Conservation (phyloP, 2,113 vertebrate species). For the Apistogramma diplotaenia region DNA sequence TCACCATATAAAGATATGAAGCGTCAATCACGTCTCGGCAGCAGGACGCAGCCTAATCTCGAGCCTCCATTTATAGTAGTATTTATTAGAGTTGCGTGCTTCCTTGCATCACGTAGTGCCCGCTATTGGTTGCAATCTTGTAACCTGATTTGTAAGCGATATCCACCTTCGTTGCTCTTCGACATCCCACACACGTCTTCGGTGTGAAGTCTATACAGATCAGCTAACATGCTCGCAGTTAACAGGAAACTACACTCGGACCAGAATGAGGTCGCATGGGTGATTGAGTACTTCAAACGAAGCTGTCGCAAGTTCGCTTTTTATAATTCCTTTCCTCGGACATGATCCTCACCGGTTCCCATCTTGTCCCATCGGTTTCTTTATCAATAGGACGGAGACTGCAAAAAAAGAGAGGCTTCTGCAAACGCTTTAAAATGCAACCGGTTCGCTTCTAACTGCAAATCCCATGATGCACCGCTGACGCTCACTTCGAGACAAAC, state of each 20-base stretch:
- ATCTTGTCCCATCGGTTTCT: fast-evolving
- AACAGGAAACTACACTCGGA: slow-evolving; percentile 27
- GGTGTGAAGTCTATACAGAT: background rate
- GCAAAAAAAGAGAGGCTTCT: fast-evolving
- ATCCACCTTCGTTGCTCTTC: fast-evolving
- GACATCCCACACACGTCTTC: background rate
- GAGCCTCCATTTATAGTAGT: slow-evolving; percentile 35
- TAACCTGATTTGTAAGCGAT: background rate
- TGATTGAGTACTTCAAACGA: slow-evolving; percentile 23
- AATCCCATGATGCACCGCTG: slow-evolving; percentile 59
- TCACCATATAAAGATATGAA: slow-evolving; percentile 26
- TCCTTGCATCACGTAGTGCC: background rate
- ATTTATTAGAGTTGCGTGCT: slow-evolving; percentile 4
- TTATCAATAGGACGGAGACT: fast-evolving
- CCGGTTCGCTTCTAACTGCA: slow-evolving; percentile 17
- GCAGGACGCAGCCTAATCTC: slow-evolving; percentile 7
- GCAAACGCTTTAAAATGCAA: background rate
- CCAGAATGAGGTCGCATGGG: slow-evolving; percentile 30
- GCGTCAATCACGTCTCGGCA: background rate
- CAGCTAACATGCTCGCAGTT: slow-evolving; percentile 23
- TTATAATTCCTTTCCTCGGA: fast-evolving
- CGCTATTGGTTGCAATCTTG: background rate
- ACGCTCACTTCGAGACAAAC: background rate
- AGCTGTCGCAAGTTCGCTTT: fast-evolving
- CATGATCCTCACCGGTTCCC: fast-evolving